Evolutionary conservation across 2,888 invertebrate species (phyloP).

Genomic region (Acleris laterana): DNA sequence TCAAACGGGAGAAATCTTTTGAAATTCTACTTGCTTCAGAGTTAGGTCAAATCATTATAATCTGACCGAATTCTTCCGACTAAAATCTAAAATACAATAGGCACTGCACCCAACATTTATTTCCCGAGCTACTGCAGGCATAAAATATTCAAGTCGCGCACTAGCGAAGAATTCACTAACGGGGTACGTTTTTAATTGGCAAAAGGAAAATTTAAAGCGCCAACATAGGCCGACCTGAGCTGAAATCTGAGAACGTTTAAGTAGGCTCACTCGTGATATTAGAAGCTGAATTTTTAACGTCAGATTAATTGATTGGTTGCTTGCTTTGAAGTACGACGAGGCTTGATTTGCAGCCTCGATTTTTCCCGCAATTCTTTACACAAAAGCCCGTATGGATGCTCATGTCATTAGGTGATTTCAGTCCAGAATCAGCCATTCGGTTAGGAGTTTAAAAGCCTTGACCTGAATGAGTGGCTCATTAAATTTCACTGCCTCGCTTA

Average conservation of each 20-base stretch:
- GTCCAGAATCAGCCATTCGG: slow-evolving; percentile 18
- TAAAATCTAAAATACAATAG: slow-evolving; percentile 62
- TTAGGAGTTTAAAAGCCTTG: slow-evolving; percentile 62
- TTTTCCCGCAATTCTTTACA: neutral
- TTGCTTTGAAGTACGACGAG: slow-evolving; percentile 1
- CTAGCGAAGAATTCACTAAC: slow-evolving; percentile 55
- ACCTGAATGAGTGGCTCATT: slow-evolving; percentile 70
- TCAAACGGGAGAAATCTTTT: neutral
- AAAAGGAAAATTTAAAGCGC: slow-evolving; percentile 49
- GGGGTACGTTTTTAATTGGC: slow-evolving; percentile 66
- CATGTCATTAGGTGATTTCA: slow-evolving; percentile 4
- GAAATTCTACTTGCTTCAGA: slow-evolving; percentile 23
- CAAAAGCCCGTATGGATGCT: slow-evolving; percentile 2
- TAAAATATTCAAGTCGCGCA: slow-evolving; percentile 69
- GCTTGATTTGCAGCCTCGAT: neutral
- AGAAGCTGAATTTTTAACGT: slow-evolving; percentile 7
- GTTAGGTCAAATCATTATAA: slow-evolving; percentile 47
- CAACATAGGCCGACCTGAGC: slow-evolving; percentile 42
- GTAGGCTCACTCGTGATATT: slow-evolving; percentile 7
- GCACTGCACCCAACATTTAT: slow-evolving; percentile 65
- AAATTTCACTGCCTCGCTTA: slow-evolving; percentile 71
- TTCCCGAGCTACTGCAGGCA: slow-evolving; percentile 64
- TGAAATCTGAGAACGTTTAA: slow-evolving; percentile 4
- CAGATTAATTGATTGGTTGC: slow-evolving; percentile 12
- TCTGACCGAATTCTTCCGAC: slow-evolving; percentile 51